Evolutionary conservation across 2,797 vertebrate species (phyloP).

Genomic region (Carduelis carduelis): DNA sequence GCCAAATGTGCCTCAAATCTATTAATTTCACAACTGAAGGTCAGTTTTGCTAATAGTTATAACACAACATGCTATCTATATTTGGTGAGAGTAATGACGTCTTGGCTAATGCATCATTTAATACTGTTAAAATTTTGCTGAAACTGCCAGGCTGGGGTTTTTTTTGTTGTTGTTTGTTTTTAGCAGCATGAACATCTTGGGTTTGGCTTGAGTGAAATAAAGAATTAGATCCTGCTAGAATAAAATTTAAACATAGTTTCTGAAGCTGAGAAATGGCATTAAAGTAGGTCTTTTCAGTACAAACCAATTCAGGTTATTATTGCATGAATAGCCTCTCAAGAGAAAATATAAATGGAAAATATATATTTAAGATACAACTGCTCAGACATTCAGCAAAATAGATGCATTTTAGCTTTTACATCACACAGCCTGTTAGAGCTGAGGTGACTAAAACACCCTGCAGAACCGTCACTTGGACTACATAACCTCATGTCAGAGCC

Average conservation of each 20-base stretch:
- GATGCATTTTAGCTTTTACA: neutral
- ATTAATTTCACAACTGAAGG: neutral
- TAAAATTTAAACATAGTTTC: neutral
- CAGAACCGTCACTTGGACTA: neutral
- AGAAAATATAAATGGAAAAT: neutral
- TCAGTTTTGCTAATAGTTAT: neutral
- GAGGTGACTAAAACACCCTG: neutral
- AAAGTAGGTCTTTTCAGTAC: neutral
- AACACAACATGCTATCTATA: neutral
- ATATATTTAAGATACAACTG: neutral
- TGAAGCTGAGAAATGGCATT: neutral
- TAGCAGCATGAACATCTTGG: neutral
- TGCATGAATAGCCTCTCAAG: neutral
- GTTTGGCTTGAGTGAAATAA: neutral
- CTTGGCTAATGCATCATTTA: neutral
- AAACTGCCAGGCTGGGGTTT: neutral
- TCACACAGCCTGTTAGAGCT: neutral
- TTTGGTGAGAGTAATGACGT: neutral
- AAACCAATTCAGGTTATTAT: neutral
- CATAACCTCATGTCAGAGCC: fast-evolving
- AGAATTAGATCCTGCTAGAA: neutral
- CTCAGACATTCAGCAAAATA: neutral
- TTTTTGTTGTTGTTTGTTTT: neutral
- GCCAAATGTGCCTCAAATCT: neutral
- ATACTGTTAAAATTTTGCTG: neutral